Evolutionary conservation across 2,888 invertebrate species (phyloP).

Genomic region (Amiota minor): DNA sequence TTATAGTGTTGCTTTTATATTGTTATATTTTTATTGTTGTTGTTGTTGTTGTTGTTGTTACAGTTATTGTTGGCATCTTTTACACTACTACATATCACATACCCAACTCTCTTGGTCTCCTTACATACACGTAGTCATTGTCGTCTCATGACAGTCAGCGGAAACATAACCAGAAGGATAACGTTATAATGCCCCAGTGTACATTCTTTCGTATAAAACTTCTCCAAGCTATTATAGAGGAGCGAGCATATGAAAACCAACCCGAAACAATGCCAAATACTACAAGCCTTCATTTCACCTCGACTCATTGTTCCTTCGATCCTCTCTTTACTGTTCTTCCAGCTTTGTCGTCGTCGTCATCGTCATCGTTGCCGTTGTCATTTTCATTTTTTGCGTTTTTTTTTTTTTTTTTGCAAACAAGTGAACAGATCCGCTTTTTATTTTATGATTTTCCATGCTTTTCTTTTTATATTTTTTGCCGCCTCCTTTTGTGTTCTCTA

Average conservation of each 20-base stretch:
- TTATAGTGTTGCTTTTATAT: neutral
- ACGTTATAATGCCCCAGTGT: constrained; percentile 73
- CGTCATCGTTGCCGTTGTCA: constrained; percentile 29
- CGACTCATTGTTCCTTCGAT: constrained; percentile 26
- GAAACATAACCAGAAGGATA: constrained; percentile 73
- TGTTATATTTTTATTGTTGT: neutral
- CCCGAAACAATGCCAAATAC: too few species aligned
- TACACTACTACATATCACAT: neutral
- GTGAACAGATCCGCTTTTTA: constrained; percentile 35
- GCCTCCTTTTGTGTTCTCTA: constrained; percentile 19
- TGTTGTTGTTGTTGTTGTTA: constrained; percentile 44
- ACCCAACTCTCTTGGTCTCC: constrained; percentile 16
- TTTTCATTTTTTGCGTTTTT: constrained; percentile 19
- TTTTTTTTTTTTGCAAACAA: constrained; percentile 30
- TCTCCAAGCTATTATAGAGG: too few species aligned
- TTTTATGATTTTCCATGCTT: constrained; percentile 42
- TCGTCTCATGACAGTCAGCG: constrained; percentile 64
- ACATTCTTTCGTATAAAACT: constrained; percentile 44
- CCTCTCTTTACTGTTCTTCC: constrained; percentile 31
- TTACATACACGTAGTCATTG: constrained; percentile 38
- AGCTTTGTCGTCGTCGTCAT: constrained; percentile 35
- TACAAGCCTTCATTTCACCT: neutral
- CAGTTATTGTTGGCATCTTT: constrained; percentile 38
- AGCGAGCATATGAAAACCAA: too few species aligned
- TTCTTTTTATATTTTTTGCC: constrained; percentile 28